phyloP scores from a whole-genome alignment of 2,113 vertebrate genomes.

The Pionites leucogaster region DNA sequence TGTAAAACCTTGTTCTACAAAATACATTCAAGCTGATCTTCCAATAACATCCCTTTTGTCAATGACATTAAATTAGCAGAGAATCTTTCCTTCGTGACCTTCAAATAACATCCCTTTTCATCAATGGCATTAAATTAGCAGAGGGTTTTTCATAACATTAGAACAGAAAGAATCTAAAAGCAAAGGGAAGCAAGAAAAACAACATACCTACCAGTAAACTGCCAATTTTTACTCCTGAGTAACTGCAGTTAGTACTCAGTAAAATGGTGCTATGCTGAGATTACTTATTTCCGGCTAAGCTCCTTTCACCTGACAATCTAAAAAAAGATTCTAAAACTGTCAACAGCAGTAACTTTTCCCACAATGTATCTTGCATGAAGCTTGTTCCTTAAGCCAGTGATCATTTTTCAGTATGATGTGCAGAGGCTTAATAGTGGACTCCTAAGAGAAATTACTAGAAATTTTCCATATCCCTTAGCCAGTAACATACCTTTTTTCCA shows the following conservation, averaged over 20 bases:
- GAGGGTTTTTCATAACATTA: not conserved
- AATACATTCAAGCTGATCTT: not conserved
- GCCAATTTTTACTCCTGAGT: not conserved
- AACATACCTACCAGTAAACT: not conserved
- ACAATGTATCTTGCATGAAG: accelerated
- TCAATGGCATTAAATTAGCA: not conserved
- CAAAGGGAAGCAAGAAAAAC: not conserved
- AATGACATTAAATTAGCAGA: not conserved
- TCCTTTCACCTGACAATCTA: not conserved
- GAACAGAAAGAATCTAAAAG: not conserved
- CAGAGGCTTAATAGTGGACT: not conserved
- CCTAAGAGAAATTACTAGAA: not conserved
- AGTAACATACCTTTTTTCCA: not conserved
- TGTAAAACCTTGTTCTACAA: not conserved
- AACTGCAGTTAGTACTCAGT: not conserved
- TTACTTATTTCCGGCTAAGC: not conserved
- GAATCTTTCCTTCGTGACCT: not conserved
- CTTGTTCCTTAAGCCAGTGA: not conserved
- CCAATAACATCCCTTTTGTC: not conserved
- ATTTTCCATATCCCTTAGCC: not conserved
- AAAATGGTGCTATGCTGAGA: not conserved
- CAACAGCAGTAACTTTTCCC: not conserved
- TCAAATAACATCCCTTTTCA: not conserved
- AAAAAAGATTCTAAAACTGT: not conserved
- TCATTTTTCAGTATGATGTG: not conserved